phyloP scores from a whole-genome alignment of 2,113 vertebrate species.

The Amblyopsis rosae region DNA sequence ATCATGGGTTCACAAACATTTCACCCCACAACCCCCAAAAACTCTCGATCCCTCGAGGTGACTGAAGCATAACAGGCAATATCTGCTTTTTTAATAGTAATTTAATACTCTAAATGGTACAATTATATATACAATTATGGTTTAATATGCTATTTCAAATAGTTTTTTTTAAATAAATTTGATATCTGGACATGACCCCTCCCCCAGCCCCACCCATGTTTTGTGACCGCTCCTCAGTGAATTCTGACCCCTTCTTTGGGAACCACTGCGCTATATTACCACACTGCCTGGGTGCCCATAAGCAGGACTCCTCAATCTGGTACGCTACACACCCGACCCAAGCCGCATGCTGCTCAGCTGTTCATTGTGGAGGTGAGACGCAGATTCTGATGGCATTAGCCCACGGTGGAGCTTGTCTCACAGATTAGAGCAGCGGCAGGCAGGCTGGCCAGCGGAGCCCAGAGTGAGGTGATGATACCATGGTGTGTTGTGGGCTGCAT shows the following conservation, averaged over 20 bases:
- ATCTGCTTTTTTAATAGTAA: too few relatives aligned
- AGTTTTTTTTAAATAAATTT: too few relatives aligned
- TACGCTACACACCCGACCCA: slow-evolving; percentile 34
- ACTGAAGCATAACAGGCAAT: too few relatives aligned
- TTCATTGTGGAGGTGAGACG: slow-evolving; percentile 65
- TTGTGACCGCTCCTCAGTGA: too few relatives aligned
- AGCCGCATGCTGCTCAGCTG: slow-evolving; percentile 54
- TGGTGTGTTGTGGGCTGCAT: slow-evolving; percentile 43
- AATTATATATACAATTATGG: too few relatives aligned
- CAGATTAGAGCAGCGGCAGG: slow-evolving; percentile 61
- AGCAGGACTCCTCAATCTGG: neutral
- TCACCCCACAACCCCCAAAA: too few relatives aligned
- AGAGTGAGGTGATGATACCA: slow-evolving; percentile 63
- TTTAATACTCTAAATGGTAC: too few relatives aligned
- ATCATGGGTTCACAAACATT: too few relatives aligned
- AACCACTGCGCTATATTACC: neutral
- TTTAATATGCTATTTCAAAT: too few relatives aligned
- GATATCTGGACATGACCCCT: slow-evolving; percentile 3
- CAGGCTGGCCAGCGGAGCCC: slow-evolving; percentile 38
- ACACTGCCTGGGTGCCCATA: too few relatives aligned
- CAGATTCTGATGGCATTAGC: slow-evolving; percentile 69
- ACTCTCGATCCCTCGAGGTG: too few relatives aligned
- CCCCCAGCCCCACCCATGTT: slow-evolving; percentile 46
- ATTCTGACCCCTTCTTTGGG: too few relatives aligned
- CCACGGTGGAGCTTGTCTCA: slow-evolving; percentile 63